Conservation (phyloP, 2,888 invertebrate genomes). For the Apotomis capreana region DNA sequence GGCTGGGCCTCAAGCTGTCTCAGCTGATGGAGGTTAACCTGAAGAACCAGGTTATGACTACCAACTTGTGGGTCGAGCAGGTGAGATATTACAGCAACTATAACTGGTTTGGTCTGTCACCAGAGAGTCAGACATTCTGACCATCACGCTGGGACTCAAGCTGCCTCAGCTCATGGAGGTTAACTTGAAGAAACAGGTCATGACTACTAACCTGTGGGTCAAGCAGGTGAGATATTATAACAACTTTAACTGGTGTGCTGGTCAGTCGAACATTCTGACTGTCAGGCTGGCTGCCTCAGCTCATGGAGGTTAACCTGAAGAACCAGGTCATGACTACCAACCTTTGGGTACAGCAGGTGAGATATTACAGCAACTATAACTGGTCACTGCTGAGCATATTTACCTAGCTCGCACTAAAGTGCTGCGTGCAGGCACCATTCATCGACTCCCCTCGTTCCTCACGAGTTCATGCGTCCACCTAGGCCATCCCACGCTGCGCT, state of each 20-base stretch:
- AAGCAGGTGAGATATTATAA: constrained; percentile 87
- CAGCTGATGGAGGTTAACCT: constrained; percentile 96
- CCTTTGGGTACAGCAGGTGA: constrained; percentile 96
- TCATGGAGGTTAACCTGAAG: constrained; percentile 93
- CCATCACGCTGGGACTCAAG: constrained; percentile 95
- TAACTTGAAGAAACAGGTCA: constrained; percentile 95
- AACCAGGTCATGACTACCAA: constrained; percentile 98
- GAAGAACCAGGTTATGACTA: constrained; percentile 97
- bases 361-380: constrained; percentile 87
- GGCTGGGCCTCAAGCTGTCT: constrained; percentile 94
- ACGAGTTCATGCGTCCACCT: no score
- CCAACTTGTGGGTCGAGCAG: constrained; percentile 97
- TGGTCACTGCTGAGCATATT: constrained; percentile 48
- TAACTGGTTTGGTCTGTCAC: constrained; percentile 96
- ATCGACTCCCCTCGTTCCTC: no score
- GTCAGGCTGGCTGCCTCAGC: constrained; percentile 94
- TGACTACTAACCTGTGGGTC: constrained; percentile 97
- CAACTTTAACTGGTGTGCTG: constrained; percentile 88
- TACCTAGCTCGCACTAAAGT: no score
- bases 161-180: constrained; percentile 93
- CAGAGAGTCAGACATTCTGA: constrained; percentile 95
- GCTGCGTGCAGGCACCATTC: no score
- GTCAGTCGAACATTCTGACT: constrained; percentile 94
- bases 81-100: constrained; percentile 90
- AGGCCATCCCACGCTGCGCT: no score